Base-by-base conservation (phyloP, 1,140 invertebrate species). In the Battus philenor region DNA sequence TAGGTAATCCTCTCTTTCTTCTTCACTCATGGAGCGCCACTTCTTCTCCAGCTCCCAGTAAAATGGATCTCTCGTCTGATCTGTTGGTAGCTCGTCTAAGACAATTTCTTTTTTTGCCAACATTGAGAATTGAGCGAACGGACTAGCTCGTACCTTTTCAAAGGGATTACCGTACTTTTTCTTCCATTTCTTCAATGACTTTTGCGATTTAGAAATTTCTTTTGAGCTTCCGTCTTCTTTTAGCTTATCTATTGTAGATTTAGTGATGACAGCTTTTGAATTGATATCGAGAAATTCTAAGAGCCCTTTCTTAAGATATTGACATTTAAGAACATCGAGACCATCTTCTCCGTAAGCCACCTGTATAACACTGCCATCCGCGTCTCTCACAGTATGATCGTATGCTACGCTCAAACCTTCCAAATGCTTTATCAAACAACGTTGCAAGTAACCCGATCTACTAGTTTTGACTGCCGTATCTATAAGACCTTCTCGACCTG, bases 271-370 rank as follows among this genome's bases (percentile, higher is more conserved):
- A 5, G 88, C 91, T 36, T 87, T 86, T 22, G 72, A 87, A 78
- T 99, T 99, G 17, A 93, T 89, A 2, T 93, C 87, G 0, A 99
- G 86, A 64, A 98, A 97, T 17, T 89, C 80, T 2, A 98, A 87
- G 54, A 95, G 93, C 20, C 94, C 90, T 15, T 91, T 80, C 32
- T 91, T 93, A 0, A 99, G 86, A 70, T 96, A 98, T 58, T 95
- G 93, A 5, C 93, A 92, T 79, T 95, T 96, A 0, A 90, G 83
- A 31, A 99, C 92, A 75, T 99, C 98, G 31, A 99, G 86, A 0
- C 98, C 97, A 87, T 99, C 98, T 88, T 99, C 98, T 1, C 98
- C 98, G 76, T 99, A 99, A n/a, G 92, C 87, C 76, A 96, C 97
- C 86, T 99, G 97, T 46, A 99, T 90, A n/a, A 99, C 89, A 75